phyloP scores from a whole-genome alignment of 2,797 vertebrate genomes.

The Limnodromus scolopaceus region DNA sequence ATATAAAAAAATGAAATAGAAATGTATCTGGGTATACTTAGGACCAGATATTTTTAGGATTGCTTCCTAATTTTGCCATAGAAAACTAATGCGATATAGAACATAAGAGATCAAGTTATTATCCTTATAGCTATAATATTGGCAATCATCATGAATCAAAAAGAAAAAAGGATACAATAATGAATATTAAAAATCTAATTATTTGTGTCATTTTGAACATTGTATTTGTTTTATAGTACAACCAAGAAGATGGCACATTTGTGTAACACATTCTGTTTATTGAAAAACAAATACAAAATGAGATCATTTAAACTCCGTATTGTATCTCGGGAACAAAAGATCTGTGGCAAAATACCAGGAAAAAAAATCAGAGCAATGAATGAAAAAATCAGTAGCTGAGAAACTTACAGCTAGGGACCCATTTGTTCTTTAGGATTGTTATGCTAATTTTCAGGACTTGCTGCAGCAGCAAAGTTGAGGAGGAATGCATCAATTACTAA shows the following conservation, averaged over 20 bases:
- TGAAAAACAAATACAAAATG: constrained; percentile 2
- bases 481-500: constrained; percentile 43
- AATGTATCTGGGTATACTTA: constrained; percentile 28
- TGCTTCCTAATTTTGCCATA: constrained; percentile 32
- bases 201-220: constrained; percentile 36
- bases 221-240: constrained; percentile 21
- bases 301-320: constrained; percentile 43
- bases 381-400: constrained; percentile 22
- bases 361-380: constrained; percentile 32
- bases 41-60: constrained; percentile 23
- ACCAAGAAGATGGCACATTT: neutral
- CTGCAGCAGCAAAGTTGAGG: constrained; percentile 53
- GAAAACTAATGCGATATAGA: constrained; percentile 23
- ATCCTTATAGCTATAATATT: neutral
- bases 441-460: constrained; percentile 53
- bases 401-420: constrained; percentile 5
- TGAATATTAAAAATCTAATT: constrained; percentile 53
- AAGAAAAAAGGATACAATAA: neutral
- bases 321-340: constrained; percentile 22
- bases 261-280: constrained; percentile 21
- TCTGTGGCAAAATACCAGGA: constrained; percentile 9
- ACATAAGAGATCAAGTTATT: neutral
- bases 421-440: constrained; percentile 39
- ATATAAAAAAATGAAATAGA: constrained; percentile 2
- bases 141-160: neutral